Evolutionary conservation across 1,140 invertebrate genomes (phyloP), one percentile per base, ranked within the genome.

Genomic region (Cataglyphis hispanica): DNA sequence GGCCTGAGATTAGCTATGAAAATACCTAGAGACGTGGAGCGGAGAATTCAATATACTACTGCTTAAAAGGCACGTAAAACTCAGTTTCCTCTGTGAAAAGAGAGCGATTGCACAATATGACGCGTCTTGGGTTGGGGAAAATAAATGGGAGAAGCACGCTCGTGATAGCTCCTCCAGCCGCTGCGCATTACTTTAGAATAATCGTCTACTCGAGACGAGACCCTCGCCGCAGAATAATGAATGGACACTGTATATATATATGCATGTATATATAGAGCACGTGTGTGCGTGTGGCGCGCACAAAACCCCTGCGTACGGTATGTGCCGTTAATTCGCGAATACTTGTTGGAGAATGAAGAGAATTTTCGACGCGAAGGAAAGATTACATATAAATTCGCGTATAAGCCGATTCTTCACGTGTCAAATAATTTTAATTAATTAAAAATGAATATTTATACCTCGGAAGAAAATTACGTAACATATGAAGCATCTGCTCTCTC

Each of bases 21-120:
- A 86, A 77, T 83, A 88, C 56, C 43, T 50, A 50, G 46, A 50
- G 46, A 50, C 46, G 13, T 50, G 46, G 66, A 67, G 88, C 83
- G 84, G 84, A 86, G 69, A 91, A 91, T 90, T 88, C 80, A 91
- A 90, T 76, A 67, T 81, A 86, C 74, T 91, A 87, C 84, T 84
- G 83, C 84, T 85, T 86, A 90, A 90, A 86, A 91, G 89, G 89
- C 89, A 91, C 89, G 69, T 91, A 91, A 91, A 90, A 91, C 88
- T 88, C 60, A 85, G 89, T 91, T 90, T 53, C 84, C 83, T 64
- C 84, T 77, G 78, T 58, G 81, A 85, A 78, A 91, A 91, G 88
- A 86, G 89, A 90, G 78, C 37, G 72, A 91, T 91, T 90, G 89
- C 89, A 88, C 89, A 64, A 90, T 81, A 81, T 37, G 87, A 87